Base-by-base conservation (phyloP, 2,888 invertebrate genomes). In the Drosophila diplacantha region DNA sequence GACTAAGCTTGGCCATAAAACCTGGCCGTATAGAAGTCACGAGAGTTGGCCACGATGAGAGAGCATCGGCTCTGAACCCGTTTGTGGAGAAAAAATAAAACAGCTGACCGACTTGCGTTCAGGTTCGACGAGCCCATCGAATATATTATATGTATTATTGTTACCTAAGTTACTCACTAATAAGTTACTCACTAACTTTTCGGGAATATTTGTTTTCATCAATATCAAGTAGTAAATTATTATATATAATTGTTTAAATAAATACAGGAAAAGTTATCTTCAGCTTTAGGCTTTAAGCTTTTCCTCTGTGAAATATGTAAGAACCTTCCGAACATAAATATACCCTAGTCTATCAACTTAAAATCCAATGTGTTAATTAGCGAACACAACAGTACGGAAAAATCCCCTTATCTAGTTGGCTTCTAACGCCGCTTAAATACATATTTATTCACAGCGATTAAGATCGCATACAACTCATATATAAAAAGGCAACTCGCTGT, bases 71-170 rank as follows among this genome's bases (percentile, higher is more conserved):
- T 12, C 7, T 24, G 46, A 66, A 68, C 66, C 16, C 3, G 69
- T 49, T 66, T 39, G 38, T 9, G 32, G 29, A 39, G 14, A 9
- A 18, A 44, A 43, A 32, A 20, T 20, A 14, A 3, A 68, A 53
- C 69, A 66, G 69, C 69, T 50, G 69, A 68, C 38, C 20, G 51
- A 31, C 34, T 51, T 39, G 51, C 59, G 44, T 65, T 65, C 59
- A 50, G 31, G 35, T 58, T 43, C 24, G 43, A n/a, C 59, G 51
- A 41, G 51, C 47, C 51, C 59, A 58, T 50, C 29, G 34, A 35
- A 29, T 54, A 49, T 49, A 38, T 26, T n/a, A 38, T 22, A 39
- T 20, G 7, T 22, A 20, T 16, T 9, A 31, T 26, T 11, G 14
- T 52, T 44, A 44, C 5, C 43, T 32, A 22, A 22, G 29, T 32